Percentiles rank a stretch among this genome's conserved stretches.
phyloP scores from a whole-genome alignment of 2,888 invertebrate species.

The Drosophila buzzatii region DNA sequence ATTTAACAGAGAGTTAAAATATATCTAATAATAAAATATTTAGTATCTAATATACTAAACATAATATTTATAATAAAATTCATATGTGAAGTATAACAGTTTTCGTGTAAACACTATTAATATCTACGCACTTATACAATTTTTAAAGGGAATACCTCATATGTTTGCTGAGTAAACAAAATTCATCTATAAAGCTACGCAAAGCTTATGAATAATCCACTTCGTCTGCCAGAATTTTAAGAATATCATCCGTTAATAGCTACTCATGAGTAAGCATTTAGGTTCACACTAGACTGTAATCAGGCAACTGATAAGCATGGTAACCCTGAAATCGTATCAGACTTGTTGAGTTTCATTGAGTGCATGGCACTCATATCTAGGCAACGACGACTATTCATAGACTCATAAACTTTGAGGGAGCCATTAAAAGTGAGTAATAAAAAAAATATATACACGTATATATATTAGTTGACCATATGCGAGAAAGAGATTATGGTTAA shows the following conservation, averaged over 20 bases:
- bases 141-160: too few relatives aligned
- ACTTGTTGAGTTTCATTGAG: slow-evolving; percentile 4
- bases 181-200: too few relatives aligned
- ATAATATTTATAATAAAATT: too few relatives aligned
- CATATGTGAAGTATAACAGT: not conserved
- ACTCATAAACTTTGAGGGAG: slow-evolving; percentile 5
- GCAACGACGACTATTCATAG: not conserved
- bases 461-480: slow-evolving; percentile 6
- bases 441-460: not conserved
- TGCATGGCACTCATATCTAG: slow-evolving; percentile 24
- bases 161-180: too few relatives aligned
- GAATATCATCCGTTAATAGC: not conserved
- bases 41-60: too few relatives aligned
- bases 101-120: too few relatives aligned
- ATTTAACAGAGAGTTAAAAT: too few relatives aligned
- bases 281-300: slow-evolving; percentile 6
- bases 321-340: slow-evolving; percentile 6
- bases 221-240: not conserved
- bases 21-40: too few relatives aligned
- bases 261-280: not conserved
- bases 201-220: not conserved
- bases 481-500: not conserved
- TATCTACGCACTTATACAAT: too few relatives aligned
- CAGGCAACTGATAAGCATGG: slow-evolving; percentile 15
- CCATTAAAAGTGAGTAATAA: slow-evolving; percentile 15